Evolutionary conservation across 2,113 vertebrate genomes (phyloP), one percentile per base, ranked within the genome.

Genomic region (Paralichthys olivaceus): DNA sequence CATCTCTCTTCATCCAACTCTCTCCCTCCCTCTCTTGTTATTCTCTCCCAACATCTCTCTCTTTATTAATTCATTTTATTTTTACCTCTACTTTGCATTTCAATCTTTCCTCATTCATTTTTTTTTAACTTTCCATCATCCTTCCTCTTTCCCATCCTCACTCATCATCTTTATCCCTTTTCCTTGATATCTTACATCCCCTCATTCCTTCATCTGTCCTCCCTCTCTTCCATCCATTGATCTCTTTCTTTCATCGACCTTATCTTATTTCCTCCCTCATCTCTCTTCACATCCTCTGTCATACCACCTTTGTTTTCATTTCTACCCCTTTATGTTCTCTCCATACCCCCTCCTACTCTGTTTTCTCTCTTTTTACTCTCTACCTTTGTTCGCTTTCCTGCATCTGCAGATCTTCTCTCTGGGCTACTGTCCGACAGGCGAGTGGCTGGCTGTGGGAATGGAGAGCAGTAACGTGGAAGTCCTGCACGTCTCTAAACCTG

Each of bases 401-500:
- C 40, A 0, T 83, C 60, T 57, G 5, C 86, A 94, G 92, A 93
- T 94, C 91, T 93, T 93, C 89, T 93, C 95, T 64, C 89, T 96
- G 76, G 93, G 93, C 0, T 94, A 94, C 86, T 95, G 93, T 77
- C 94, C 94, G 6, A 92, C 81, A 0, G 95, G 95, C 0, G 94
- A 96, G 88, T 95, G 94, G 93, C 58, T 96, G 80, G 93, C 95
- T 0, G 94, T 96, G 62, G 95, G 96, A 19, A 94, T 95, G 93
- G 95, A 95, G 85, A 95, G 91, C 64, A 96, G 95, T 59, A 94
- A 95, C 7, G 95, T 96, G 62, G 95, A 96, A 81, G 93, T 97
- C 14, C 92, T 96, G 51, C 93, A 94, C 0, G 92, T 94, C 60
- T 85, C 72, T 19, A 94, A 93, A 45, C 91, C 90, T 0, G 92